Base-by-base conservation (phyloP, 2,113 vertebrate genomes). In the Pachypanchax playfairii region DNA sequence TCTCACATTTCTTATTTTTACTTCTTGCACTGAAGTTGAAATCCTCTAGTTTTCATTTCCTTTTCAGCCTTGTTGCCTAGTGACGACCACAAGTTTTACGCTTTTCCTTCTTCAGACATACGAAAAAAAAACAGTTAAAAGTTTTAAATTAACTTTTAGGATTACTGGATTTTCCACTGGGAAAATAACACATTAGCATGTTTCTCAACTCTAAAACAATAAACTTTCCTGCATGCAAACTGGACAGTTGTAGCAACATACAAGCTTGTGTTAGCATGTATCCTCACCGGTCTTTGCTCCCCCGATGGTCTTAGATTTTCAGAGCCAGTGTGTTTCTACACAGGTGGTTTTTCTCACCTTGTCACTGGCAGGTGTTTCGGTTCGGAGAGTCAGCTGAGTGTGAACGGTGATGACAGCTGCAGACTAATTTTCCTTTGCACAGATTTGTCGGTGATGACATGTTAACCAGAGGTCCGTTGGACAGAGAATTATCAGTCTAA, bases 341-440 rank as follows among this genome's bases (percentile, higher is more conserved):
- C 55, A 69, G 61, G 61, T 55, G 42, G 62, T 59, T 75, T 60
- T n/a, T 58, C 55, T 57, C 13, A 1, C 44, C 25, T 64, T 59
- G 62, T 72, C 63, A 58, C 65, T 62, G 50, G 59, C 70, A 82
- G 62, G 67, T 77, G 66, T 77, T 75, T 73, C 53, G 38, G 59
- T 79, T 74, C 64, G 59, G 43, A 61, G 44, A 57, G 70, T 82
- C 75, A 75, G 56, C 47, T 61, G 57, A 83, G 75, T 73, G 70
- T 65, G 77, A 79, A 75, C 38, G 10, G 70, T 28, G 68, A 73
- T 77, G 67, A 75, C 78, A 73, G 83, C 73, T 67, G 53, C 51
- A 64, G 43, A 57, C 66, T 71, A 71, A 85, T 87, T 82, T 68
- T 70, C 80, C 62, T 71, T 79, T 46, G 65, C 36, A 54, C 70